These are phyloP conservation scores for Nycteola revayana DNA, from an alignment of 2,888 invertebrate species.

Conservation along the genomic window DNA sequence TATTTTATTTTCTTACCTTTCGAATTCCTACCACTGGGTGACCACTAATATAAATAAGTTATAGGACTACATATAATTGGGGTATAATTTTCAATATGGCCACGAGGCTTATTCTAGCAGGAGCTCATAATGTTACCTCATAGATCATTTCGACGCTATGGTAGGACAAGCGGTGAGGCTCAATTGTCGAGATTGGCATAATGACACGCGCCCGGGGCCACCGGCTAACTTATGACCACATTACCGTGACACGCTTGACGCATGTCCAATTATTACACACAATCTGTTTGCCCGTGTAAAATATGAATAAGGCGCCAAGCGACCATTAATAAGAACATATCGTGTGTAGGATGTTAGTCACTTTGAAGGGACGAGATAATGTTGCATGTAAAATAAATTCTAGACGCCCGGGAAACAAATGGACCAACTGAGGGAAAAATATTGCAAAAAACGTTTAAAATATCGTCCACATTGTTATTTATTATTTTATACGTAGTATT, in stretches of 20 bases:
- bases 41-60: no score
- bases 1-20: no score
- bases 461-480: constrained; percentile 60
- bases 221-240: constrained; percentile 72
- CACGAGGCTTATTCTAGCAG: constrained; percentile 47
- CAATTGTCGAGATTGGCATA: constrained; percentile 74
- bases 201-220: constrained; percentile 67
- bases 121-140: constrained; percentile 63
- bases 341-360: constrained; percentile 57
- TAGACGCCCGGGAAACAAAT: constrained; percentile 67
- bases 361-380: constrained; percentile 72
- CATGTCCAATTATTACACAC: constrained; percentile 78
- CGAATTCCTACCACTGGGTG: no score
- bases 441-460: constrained; percentile 71
- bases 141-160: constrained; percentile 59
- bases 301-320: constrained; percentile 66
- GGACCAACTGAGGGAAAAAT: constrained; percentile 63
- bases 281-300: constrained; percentile 72
- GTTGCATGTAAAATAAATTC: constrained; percentile 71
- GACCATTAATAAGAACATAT: constrained; percentile 63
- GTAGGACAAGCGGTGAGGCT: constrained; percentile 44
- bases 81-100: constrained; percentile 26
- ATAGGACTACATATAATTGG: no score
- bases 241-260: constrained; percentile 75
- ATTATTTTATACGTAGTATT: constrained; percentile 48